Evolutionary conservation across 1,140 invertebrate genomes (phyloP).

Genomic region (Sipha flava): DNA sequence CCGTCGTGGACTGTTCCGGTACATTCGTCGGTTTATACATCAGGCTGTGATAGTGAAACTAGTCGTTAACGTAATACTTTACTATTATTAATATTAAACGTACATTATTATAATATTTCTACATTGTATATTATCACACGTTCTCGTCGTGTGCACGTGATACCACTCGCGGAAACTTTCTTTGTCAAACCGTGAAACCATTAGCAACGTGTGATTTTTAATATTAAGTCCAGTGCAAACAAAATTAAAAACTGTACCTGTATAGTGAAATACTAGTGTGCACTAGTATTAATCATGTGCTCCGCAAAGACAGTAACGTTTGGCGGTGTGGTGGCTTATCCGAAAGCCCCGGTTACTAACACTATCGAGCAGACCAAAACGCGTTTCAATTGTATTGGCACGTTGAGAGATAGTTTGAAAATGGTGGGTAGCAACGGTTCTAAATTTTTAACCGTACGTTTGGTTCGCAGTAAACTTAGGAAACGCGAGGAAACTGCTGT

Average conservation of each 20-base stretch:
- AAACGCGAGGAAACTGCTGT: slow-evolving; percentile 61
- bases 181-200: too few species aligned
- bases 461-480: slow-evolving; percentile 77
- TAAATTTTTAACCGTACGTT: slow-evolving; percentile 72
- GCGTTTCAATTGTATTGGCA: slow-evolving; percentile 39
- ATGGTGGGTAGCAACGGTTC: slow-evolving; percentile 68
- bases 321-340: slow-evolving; percentile 39
- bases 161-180: too few species aligned
- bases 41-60: slow-evolving; percentile 31
- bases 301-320: slow-evolving; percentile 38
- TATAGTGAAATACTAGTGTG: too few species aligned
- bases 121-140: too few species aligned
- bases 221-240: not conserved
- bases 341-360: not conserved
- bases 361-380: slow-evolving; percentile 35
- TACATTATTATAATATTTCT: not conserved
- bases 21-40: not conserved
- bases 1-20: not conserved
- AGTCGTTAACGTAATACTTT: slow-evolving; percentile 2
- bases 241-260: not conserved
- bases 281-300: slow-evolving; percentile 35
- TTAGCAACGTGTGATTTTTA: not conserved
- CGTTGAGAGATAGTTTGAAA: slow-evolving; percentile 42
- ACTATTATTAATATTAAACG: not conserved
- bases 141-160: too few species aligned